Conservation (phyloP, 2,113 vertebrate species). For the Protobothrops mucrosquamatus region DNA sequence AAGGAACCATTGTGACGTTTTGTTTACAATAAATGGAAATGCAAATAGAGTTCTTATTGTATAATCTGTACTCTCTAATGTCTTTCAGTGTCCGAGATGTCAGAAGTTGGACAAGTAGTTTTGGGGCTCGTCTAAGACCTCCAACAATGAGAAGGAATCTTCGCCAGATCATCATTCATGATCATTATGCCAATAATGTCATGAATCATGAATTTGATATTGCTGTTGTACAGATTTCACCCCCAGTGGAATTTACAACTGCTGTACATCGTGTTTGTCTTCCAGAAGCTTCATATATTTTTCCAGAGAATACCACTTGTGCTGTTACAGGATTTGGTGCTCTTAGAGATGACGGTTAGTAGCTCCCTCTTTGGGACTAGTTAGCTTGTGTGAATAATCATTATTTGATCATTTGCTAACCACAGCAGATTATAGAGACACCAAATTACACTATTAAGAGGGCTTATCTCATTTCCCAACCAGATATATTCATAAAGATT, state of each 20-base stretch:
- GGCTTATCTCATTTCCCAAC: background rate
- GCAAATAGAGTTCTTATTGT: background rate
- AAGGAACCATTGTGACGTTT: background rate
- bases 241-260: slow-evolving; percentile 61
- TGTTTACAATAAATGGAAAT: background rate
- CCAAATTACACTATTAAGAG: background rate
- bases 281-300: slow-evolving; percentile 63
- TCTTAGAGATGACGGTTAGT: slow-evolving; percentile 67
- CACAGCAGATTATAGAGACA: background rate
- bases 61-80: background rate
- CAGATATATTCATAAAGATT: background rate
- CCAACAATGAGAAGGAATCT: slow-evolving; percentile 64
- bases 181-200: slow-evolving; percentile 34
- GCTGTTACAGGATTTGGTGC: slow-evolving; percentile 78
- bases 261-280: slow-evolving; percentile 71
- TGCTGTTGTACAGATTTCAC: slow-evolving; percentile 67
- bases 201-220: slow-evolving; percentile 62
- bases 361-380: background rate
- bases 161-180: slow-evolving; percentile 67
- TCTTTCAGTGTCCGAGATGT: slow-evolving; percentile 59
- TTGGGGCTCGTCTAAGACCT: slow-evolving; percentile 70
- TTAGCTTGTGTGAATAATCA: background rate
- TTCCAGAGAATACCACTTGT: slow-evolving; percentile 61
- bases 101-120: slow-evolving; percentile 70
- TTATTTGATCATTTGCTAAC: background rate